Evolutionary conservation across 2,797 vertebrate species (phyloP).

Genomic region (Sebastes taczanowskii): DNA sequence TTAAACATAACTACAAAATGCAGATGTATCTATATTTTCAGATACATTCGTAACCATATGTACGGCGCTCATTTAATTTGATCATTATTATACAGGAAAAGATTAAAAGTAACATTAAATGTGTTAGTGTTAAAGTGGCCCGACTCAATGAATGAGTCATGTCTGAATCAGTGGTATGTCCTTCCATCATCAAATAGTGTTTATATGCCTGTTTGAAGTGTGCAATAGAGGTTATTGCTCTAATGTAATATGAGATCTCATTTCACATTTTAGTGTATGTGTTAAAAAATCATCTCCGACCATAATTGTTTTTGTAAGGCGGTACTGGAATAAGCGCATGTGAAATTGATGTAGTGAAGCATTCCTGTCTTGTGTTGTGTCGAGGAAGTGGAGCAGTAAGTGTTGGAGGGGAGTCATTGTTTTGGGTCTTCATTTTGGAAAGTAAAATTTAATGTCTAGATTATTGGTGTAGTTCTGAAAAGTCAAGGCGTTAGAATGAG

Average conservation of each 20-base stretch:
- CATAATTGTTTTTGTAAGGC: not conserved
- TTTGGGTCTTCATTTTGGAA: not conserved
- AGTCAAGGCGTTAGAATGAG: accelerated
- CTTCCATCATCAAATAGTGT: not conserved
- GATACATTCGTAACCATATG: not conserved
- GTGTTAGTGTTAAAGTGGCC: not conserved
- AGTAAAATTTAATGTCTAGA: not conserved
- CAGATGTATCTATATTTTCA: not conserved
- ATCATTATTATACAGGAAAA: not conserved
- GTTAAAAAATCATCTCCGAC: not conserved
- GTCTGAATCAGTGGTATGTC: not conserved
- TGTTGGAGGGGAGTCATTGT: not conserved
- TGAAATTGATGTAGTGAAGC: not conserved
- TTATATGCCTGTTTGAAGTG: not conserved
- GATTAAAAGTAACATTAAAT: not conserved
- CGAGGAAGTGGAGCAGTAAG: not conserved
- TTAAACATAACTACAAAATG: not conserved
- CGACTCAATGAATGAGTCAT: not conserved
- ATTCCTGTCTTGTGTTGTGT: not conserved
- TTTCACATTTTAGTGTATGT: not conserved
- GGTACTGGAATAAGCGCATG: not conserved
- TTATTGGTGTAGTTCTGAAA: not conserved
- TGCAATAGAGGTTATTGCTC: not conserved
- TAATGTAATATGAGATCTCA: not conserved
- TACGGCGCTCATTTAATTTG: not conserved